Evolutionary conservation across 2,113 vertebrate genomes (phyloP).

Genomic region (Ictalurus furcatus): DNA sequence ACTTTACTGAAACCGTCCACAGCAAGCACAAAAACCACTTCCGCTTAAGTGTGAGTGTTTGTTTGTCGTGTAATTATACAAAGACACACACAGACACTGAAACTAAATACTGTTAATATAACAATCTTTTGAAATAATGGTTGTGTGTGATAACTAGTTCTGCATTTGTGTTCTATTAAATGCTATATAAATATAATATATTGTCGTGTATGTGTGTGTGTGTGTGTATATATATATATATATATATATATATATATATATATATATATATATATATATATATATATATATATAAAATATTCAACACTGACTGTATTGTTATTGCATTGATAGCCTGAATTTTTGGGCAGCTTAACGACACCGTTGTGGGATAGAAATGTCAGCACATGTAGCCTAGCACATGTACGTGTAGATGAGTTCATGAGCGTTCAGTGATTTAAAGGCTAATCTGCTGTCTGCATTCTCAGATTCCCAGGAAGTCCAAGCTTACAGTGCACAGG

Average conservation of each 20-base stretch:
- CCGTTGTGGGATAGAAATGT: neutral
- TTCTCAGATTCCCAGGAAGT: conserved; percentile 91
- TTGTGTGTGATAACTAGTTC: neutral
- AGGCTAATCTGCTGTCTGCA: conserved; percentile 2
- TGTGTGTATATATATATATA: too few relatives aligned
- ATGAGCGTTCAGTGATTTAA: neutral
- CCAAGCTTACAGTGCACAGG: conserved; percentile 91
- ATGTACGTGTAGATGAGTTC: neutral
- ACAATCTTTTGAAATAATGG: neutral
- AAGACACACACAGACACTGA: neutral
- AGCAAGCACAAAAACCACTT: conserved; percentile 96
- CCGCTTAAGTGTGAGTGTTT: conserved; percentile 86
- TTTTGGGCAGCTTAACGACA: too few relatives aligned
- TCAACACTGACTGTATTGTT: too few relatives aligned
- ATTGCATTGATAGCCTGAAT: too few relatives aligned
- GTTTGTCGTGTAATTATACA: neutral
- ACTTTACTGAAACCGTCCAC: conserved; percentile 91
- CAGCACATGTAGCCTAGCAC: neutral
- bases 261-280: too few relatives aligned
- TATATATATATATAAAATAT: too few relatives aligned
- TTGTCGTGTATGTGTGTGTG: too few relatives aligned
- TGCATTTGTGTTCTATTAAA: neutral
- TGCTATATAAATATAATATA: too few relatives aligned
- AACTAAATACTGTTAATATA: neutral
- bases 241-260: too few relatives aligned